These are phyloP conservation scores for Scaptomyza montana DNA, from an alignment of 1,140 invertebrate genomes.

Conservation along the genomic window DNA sequence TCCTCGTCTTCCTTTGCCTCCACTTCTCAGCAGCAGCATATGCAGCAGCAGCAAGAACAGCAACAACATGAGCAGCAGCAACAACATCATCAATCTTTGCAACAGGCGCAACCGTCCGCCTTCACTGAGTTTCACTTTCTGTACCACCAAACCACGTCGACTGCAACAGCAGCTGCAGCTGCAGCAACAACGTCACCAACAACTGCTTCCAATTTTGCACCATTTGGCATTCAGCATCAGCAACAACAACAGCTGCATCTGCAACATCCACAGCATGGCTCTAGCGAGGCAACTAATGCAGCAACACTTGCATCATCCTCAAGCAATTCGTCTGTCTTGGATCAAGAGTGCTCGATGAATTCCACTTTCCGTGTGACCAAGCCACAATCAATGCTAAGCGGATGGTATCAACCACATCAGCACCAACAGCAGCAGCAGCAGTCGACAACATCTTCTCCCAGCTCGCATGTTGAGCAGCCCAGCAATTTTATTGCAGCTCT, in stretches of 20 bases:
- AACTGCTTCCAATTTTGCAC: constrained; percentile 44
- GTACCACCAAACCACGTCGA: constrained; percentile 51
- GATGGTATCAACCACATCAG: constrained; percentile 51
- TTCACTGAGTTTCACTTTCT: constrained; percentile 71
- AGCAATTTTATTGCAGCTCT: constrained; percentile 72
- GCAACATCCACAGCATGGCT: constrained; percentile 51
- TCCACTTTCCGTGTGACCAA: constrained; percentile 64
- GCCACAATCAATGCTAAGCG: constrained; percentile 43
- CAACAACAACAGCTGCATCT: constrained; percentile 44
- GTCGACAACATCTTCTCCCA: constrained; percentile 37
- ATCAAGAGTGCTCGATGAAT: constrained; percentile 73
- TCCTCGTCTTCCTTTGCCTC: constrained; percentile 76
- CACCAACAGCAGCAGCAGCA: constrained; percentile 37
- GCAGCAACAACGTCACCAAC: constrained; percentile 12
- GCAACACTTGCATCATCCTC: constrained; percentile 74
- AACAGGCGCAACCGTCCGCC: constrained; percentile 22
- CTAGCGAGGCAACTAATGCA: constrained; percentile 75
- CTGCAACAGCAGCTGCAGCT: constrained; percentile 10
- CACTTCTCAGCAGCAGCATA: constrained; percentile 30
- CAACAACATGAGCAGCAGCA: constrained; percentile 1
- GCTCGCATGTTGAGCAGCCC: constrained; percentile 51
- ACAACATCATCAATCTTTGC: constrained; percentile 24
- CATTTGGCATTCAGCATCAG: constrained; percentile 58
- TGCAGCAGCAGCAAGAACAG: constrained; percentile 37
- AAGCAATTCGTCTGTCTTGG: constrained; percentile 64